Evolutionary conservation across 2,888 invertebrate genomes (phyloP).

Genomic region (Merodon equestris): DNA sequence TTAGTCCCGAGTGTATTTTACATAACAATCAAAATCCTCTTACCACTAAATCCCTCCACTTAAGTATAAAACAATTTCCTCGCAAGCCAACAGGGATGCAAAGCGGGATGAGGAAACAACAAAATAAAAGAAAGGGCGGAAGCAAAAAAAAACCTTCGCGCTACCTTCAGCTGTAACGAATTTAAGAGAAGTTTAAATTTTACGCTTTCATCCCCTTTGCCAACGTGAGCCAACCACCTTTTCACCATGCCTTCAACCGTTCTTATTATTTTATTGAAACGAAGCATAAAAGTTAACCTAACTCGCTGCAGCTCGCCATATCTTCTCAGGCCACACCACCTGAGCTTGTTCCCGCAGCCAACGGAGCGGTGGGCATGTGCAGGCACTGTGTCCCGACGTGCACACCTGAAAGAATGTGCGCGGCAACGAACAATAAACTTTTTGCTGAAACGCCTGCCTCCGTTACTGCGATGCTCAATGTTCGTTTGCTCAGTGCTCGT

Average conservation of each 20-base stretch:
- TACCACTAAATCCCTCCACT: conserved; percentile 21
- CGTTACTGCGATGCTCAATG: neutral
- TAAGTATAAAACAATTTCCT: conserved; percentile 14
- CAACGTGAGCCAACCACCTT: neutral
- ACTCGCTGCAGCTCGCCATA: conserved; percentile 27
- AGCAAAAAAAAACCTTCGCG: neutral
- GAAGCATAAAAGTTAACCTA: conserved; percentile 54
- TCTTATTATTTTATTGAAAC: conserved; percentile 49
- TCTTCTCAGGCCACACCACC: conserved; percentile 1
- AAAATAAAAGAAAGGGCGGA: conserved; percentile 14
- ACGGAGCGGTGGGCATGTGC: conserved; percentile 2
- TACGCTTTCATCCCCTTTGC: conserved; percentile 9
- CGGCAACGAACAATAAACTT: conserved; percentile 58
- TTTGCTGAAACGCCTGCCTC: conserved; percentile 33
- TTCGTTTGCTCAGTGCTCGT: no score
- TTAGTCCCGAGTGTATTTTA: conserved; percentile 52
- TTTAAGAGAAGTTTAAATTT: conserved; percentile 54
- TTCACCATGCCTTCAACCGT: neutral
- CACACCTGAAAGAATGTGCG: conserved; percentile 59
- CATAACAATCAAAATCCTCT: conserved; percentile 52
- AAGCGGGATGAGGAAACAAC: neutral
- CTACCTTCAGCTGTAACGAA: conserved; percentile 41
- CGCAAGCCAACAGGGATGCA: neutral
- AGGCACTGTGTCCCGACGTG: conserved; percentile 23
- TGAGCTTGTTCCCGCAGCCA: neutral